Evolutionary conservation across 1,140 invertebrate species (phyloP), one percentile per base, ranked within the genome.

Genomic region (Lepidurus packardi): DNA sequence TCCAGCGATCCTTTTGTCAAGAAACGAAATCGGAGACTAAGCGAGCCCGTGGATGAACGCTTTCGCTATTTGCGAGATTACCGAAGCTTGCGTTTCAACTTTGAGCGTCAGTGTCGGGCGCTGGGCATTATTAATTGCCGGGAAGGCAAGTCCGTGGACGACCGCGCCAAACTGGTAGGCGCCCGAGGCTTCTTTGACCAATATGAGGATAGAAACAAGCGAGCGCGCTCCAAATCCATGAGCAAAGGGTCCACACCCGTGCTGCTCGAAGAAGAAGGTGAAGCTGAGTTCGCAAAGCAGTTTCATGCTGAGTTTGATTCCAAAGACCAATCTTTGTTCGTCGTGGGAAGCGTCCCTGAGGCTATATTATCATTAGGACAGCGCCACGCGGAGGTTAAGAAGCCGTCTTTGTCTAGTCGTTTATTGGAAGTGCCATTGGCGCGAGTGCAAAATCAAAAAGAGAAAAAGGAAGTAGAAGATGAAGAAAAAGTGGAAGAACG

Each of bases 71-170:
- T 78, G 8, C 53, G 73, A 4, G 81, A 81, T 74, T 82, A 82
- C 75, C 80, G 81, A 34, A 82, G 81, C 74, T 76, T 82, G 78
- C 81, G 80, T 7, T 81, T 82, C 43, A 75, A 73, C 21, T 65
- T 65, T 4, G 53, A 65, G 21, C 53, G 53, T 16, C 53, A 65
- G n/a, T 65, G 53, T 65, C 8, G 53, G 21, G 53, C 53, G 21
- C 7, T 65, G 13, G 53, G 53, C n/a, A 65, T 65, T 65, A 65
- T 65, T 65, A 65, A 65, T 65, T 65, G 53, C 13, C 4, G 21
- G 16, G 53, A 65, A 16, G 53, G 53, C 53, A 65, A 65, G 53
- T 65, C 53, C 16, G 53, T 65, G 53, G 53, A 65, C 53, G 53
- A 65, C 8, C 53, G 53, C 9, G 53, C 53, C 6, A 65, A 65